Evolutionary conservation across 2,888 invertebrate genomes (phyloP).

Genomic region (Erebia aethiops): DNA sequence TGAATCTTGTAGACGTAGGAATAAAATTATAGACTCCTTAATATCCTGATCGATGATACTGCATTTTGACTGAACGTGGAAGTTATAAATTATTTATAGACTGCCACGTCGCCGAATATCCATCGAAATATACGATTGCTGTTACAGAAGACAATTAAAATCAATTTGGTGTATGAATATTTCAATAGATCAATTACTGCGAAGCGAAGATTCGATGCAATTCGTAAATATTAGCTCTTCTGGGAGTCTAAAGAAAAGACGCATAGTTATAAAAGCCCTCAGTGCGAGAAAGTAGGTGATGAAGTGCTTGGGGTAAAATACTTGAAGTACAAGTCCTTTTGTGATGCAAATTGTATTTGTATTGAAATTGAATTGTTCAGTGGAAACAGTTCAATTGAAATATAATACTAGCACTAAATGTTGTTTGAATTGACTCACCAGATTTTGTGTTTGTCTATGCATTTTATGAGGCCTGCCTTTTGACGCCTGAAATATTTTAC

Average conservation of each 20-base stretch:
- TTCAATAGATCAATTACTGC: slow-evolving; percentile 1
- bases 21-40: slow-evolving; percentile 53
- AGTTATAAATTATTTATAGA: slow-evolving; percentile 76
- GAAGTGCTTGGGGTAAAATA: slow-evolving; percentile 10
- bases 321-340: slow-evolving; percentile 37
- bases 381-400: slow-evolving; percentile 65
- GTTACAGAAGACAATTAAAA: slow-evolving; percentile 19
- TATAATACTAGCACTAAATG: slow-evolving; percentile 62
- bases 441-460: slow-evolving; percentile 55
- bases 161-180: slow-evolving; percentile 12
- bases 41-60: slow-evolving; percentile 54
- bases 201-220: background rate
- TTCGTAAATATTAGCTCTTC: background rate
- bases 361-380: slow-evolving; percentile 63
- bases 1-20: slow-evolving; percentile 54
- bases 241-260: background rate
- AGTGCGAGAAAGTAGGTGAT: slow-evolving; percentile 11
- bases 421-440: slow-evolving; percentile 59
- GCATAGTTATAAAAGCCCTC: background rate
- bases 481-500: slow-evolving; percentile 30
- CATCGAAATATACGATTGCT: slow-evolving; percentile 42
- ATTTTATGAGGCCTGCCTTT: slow-evolving; percentile 36
- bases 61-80: slow-evolving; percentile 59
- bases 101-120: slow-evolving; percentile 51
- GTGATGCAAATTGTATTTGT: slow-evolving; percentile 61